Evolutionary conservation across 2,113 vertebrate species (phyloP), one percentile per base, ranked within the genome.

Genomic region (Melanerpes formicivorus): DNA sequence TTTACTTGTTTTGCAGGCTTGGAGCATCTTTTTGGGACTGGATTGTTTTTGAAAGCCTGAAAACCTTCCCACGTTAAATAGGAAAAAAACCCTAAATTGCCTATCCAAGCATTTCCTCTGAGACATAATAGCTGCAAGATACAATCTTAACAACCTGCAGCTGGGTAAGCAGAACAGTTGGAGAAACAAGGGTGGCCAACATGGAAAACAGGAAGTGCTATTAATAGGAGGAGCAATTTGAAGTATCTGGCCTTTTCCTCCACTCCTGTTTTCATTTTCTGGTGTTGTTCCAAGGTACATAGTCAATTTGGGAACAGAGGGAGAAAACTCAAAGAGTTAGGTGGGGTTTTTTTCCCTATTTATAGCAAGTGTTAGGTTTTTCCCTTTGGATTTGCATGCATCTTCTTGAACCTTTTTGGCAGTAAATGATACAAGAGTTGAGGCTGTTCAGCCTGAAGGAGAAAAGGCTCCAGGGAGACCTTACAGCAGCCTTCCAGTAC

Each of bases 141-240:
- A 77, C 19, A 71, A 80, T 91, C 85, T 77, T 84, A 93, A 94
- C n/a, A 95, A 67, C 54, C 34, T 88, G 42, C 85, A 90, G 82
- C 85, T 95, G 85, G 66, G 70, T 94, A 93, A 95, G 88, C 90
- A 84, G 67, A 87, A 73, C 42, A 84, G n/a, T 88, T 84, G 32
- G 65, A 87, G 73, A 85, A 91, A 84, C 21, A 83, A 78, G n/a
- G 18, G 44, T 10, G 8, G 55, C 65, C 63, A 79, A 91, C 85
- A 60, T 72, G 66, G 80, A 83, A 95, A 93, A 72, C 86, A 90
- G 88, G 65, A 86, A 78, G 27, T 75, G 48, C 80, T 95, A 44
- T 94, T 90, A 88, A 83, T 75, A 82, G 69, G 76, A 85, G 25
- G 6, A 90, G 18, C 27, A 58, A 58, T 91, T 86, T 50, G 69